Base-by-base conservation (phyloP, 2,797 vertebrate genomes). In the Neosilurus mollespiculum region DNA sequence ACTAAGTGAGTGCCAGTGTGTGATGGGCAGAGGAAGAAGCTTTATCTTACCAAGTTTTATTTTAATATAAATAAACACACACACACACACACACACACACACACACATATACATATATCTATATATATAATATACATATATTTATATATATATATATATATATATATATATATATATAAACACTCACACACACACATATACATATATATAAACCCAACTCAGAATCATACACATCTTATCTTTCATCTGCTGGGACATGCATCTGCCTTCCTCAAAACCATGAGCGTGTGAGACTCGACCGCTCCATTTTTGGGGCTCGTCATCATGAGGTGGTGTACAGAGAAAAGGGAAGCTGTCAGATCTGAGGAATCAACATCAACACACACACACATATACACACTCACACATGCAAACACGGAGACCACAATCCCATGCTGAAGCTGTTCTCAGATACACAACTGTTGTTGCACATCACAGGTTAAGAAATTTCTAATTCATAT, bases 271-370 rank as follows among this genome's bases (percentile, higher is more conserved):
- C 80, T 71, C 67, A 81, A 81, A 81, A 49, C 22, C 62, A 9
- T 70, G 16, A 56, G 56, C n/a, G 26, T 72, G 72, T 78, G 75
- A 79, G 81, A 80, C 54, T 65, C 59, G 34, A 73, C 75, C 58
- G 72, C 83, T 70, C 53, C 37, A 59, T 61, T 77, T 73, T 78
- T 71, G 70, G 72, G 84, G 62, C 80, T 81, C 56, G 85, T 89
- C 87, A 87, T 81, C 78, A 64, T 89, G 87, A 89, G 62, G 22
- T 49, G 81, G 86, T 85, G 77, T 83, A 88, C 79, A 59, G 54
- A 88, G 81, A 89, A 89, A 88, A 88, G 80, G 83, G 88, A 88
- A 89, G 88, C 78, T 53, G 34, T 84, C 2, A 58, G 49, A 62
- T 3, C 72, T 75, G 51, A 65, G 64, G 37, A 62, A 71, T 82